These are phyloP conservation scores for Gavia stellata DNA, from an alignment of 2,113 vertebrate species.

Conservation along the genomic window DNA sequence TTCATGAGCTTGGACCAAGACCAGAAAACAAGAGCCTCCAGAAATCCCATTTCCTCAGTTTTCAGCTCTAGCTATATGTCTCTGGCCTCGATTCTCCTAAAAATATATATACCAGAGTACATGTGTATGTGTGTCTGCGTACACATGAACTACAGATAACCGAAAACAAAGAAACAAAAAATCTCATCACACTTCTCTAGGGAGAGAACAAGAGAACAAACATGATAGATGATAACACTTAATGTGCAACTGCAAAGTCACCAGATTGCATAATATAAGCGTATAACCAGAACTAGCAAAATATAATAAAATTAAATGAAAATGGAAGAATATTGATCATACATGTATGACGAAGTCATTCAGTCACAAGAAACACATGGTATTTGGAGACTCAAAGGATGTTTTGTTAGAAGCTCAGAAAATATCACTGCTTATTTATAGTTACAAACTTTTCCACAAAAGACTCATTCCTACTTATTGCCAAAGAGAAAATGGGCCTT, in stretches of 20 bases:
- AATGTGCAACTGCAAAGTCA: not conserved
- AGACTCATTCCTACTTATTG: not conserved
- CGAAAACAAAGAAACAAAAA: not conserved
- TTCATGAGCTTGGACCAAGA: not conserved
- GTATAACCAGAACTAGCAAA: not conserved
- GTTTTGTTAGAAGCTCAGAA: not conserved
- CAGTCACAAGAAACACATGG: not conserved
- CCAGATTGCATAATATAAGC: not conserved
- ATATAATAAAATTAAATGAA: not conserved
- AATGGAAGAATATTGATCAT: not conserved
- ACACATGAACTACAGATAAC: not conserved
- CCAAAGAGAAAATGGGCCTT: not conserved
- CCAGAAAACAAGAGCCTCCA: not conserved
- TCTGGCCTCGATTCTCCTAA: not conserved
- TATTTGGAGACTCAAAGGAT: not conserved
- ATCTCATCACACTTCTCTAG: not conserved
- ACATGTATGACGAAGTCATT: not conserved
- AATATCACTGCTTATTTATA: not conserved
- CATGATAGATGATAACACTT: not conserved
- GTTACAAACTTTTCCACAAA: not conserved
- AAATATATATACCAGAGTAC: not conserved
- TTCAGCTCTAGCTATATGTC: not conserved
- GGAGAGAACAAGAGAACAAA: not conserved
- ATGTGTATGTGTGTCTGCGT: rapidly evolving
- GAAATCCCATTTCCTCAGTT: not conserved